phyloP scores from a whole-genome alignment of 2,797 vertebrate species.

The Salmo trutta region DNA sequence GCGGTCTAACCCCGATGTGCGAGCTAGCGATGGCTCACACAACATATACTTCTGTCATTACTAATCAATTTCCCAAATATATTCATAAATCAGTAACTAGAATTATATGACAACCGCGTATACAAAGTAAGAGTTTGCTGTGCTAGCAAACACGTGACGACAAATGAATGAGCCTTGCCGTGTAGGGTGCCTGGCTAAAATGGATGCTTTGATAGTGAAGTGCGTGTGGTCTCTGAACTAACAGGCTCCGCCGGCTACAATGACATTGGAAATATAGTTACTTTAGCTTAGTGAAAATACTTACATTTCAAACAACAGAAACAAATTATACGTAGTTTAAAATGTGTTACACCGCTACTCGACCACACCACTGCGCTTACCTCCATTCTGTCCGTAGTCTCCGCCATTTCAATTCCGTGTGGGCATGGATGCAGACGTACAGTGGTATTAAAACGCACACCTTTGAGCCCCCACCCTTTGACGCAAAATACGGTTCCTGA shows the following conservation, averaged over 20 bases:
- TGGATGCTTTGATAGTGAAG: conserved; percentile 40
- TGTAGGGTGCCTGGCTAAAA: conserved; percentile 30
- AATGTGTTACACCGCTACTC: background rate
- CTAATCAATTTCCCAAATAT: background rate
- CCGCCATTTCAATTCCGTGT: conserved; percentile 80
- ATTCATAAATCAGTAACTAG: background rate
- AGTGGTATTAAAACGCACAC: conserved; percentile 23
- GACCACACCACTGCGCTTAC: conserved; percentile 53
- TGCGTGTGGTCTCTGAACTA: background rate
- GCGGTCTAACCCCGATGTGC: background rate
- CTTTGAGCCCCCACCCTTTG: conserved; percentile 38
- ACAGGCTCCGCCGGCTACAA: background rate
- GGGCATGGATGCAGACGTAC: background rate
- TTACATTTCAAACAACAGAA: background rate
- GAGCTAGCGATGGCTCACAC: background rate
- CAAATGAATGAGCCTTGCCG: conserved; percentile 29
- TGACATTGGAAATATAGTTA: background rate
- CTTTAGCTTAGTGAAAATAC: background rate
- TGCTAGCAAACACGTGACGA: conserved; percentile 28
- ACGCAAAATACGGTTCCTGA: background rate
- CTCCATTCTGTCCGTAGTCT: conserved; percentile 81
- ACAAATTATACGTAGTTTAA: background rate
- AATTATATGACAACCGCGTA: background rate
- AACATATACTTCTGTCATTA: background rate
- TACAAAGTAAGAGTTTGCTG: background rate